phyloP scores from a whole-genome alignment of 2,797 vertebrate genomes.

The Manis pentadactyla region DNA sequence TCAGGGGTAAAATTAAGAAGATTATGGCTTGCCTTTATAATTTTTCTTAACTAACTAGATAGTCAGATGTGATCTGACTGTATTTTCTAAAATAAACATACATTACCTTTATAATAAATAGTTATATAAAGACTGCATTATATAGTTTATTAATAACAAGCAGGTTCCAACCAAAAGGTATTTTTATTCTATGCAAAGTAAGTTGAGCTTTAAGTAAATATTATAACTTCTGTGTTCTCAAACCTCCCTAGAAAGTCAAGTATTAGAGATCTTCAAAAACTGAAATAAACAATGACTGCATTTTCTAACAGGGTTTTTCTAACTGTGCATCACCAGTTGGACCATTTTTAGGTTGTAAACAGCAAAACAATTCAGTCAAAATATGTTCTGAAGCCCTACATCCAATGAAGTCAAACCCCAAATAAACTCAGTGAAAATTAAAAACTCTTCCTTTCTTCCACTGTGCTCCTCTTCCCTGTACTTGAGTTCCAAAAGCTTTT shows the following conservation, averaged over 20 bases:
- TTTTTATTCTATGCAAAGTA: not conserved
- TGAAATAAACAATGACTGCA: not conserved
- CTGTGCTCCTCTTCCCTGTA: not conserved
- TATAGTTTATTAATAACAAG: not conserved
- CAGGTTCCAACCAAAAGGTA: not conserved
- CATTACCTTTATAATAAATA: not conserved
- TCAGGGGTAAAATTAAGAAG: not conserved
- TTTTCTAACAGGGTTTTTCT: not conserved
- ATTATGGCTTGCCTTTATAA: not conserved
- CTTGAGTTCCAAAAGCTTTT: not conserved
- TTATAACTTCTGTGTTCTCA: not conserved
- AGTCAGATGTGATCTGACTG: not conserved
- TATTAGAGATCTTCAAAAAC: not conserved
- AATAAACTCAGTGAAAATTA: not conserved
- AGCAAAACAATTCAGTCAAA: not conserved
- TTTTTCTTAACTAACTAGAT: not conserved
- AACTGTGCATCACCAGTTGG: not conserved
- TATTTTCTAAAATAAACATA: conserved; percentile 9
- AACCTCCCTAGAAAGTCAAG: not conserved
- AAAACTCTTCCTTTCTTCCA: not conserved
- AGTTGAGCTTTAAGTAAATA: not conserved
- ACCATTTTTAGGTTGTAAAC: conserved; percentile 10
- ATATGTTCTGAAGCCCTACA: not conserved
- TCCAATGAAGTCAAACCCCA: not conserved
- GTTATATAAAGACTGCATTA: not conserved